A percentile compares a stretch with the other conserved stretches of the same genome.
phyloP scores from a whole-genome alignment of 1,140 invertebrate genomes.

The Maniola jurtina region DNA sequence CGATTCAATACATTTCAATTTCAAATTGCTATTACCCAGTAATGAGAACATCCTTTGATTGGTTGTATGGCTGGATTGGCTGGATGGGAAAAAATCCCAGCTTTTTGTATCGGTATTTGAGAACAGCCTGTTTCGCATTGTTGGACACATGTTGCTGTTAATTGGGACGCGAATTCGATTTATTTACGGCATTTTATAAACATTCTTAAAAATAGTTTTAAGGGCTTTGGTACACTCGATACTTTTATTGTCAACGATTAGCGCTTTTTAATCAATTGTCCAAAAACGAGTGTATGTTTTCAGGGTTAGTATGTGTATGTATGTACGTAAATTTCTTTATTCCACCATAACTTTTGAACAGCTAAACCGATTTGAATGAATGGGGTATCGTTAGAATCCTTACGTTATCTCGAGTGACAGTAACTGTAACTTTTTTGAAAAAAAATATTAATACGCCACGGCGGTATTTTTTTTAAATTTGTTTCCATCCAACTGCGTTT shows the following conservation, averaged over 20 bases:
- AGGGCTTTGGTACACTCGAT: neutral
- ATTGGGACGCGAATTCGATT: conserved; percentile 20
- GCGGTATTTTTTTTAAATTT: too few relatives aligned
- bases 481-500: too few relatives aligned
- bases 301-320: too few relatives aligned
- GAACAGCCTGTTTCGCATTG: conserved; percentile 18
- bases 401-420: too few relatives aligned
- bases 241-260: neutral
- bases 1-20: conserved; percentile 24
- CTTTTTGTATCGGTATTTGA: conserved; percentile 13
- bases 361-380: too few relatives aligned
- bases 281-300: too few relatives aligned
- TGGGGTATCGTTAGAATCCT: too few relatives aligned
- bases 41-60: conserved; percentile 31
- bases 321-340: too few relatives aligned
- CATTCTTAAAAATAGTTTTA: conserved; percentile 10
- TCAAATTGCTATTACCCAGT: conserved; percentile 30
- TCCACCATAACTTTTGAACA: too few relatives aligned
- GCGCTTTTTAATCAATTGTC: too few relatives aligned
- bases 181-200: conserved; percentile 17
- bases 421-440: too few relatives aligned
- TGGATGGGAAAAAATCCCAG: conserved; percentile 33
- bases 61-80: conserved; percentile 19
- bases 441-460: too few relatives aligned
- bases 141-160: conserved; percentile 19